A percentile compares a stretch with the other conserved stretches of the same genome.
phyloP scores from a whole-genome alignment of 2,888 invertebrate species.

The Galerucella pusilla region DNA sequence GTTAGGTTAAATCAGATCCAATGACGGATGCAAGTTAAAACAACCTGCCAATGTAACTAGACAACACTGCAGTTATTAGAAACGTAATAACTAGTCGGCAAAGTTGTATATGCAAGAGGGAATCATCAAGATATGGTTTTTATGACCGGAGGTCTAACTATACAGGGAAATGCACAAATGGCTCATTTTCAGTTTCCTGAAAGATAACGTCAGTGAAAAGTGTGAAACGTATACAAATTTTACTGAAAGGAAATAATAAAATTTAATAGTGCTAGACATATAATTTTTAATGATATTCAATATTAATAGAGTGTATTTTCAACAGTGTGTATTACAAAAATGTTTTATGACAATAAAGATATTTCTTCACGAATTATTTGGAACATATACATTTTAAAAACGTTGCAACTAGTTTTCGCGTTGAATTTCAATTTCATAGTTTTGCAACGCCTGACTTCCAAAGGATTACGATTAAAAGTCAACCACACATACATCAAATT shows the following conservation, averaged over 20 bases:
- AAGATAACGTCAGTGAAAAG: conserved; percentile 6
- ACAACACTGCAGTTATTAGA: not conserved
- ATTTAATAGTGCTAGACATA: conserved; percentile 1
- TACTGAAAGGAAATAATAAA: conserved; percentile 2
- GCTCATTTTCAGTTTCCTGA: not conserved
- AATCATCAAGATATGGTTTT: conserved; percentile 12
- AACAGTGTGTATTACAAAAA: no score
- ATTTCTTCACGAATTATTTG: no score
- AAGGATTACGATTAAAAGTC: not conserved
- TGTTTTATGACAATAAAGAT: no score
- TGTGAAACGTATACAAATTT: conserved; percentile 2
- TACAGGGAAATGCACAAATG: conserved; percentile 4
- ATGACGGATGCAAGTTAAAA: no score
- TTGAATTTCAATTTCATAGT: not conserved
- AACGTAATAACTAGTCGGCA: not conserved
- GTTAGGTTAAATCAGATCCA: no score
- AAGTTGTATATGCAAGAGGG: not conserved
- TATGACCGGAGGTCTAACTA: conserved; percentile 9
- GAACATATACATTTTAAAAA: no score
- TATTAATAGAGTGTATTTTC: not conserved
- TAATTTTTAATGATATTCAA: not conserved
- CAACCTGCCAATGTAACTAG: not conserved
- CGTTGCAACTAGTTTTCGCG: no score
- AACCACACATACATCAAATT: conserved; percentile 14
- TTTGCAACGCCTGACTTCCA: not conserved